phyloP scores from a whole-genome alignment of 2,888 invertebrate species.

The Heterodera filipjevi region DNA sequence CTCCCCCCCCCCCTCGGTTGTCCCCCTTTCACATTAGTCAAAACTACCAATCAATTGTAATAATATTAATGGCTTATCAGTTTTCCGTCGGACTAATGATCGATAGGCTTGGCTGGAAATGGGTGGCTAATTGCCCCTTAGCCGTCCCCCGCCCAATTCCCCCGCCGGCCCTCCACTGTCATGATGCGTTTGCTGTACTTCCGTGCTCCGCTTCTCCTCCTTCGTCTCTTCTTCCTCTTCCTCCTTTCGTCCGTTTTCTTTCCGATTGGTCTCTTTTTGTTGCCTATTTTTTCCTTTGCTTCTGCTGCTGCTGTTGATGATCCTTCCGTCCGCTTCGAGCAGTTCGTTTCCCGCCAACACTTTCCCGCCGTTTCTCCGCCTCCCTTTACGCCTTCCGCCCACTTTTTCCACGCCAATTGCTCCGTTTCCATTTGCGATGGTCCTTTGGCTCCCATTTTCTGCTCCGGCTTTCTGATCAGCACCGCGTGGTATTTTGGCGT shows the following conservation, averaged over 20 bases:
- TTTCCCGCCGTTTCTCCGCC: background rate
- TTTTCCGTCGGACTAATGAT: too few species aligned
- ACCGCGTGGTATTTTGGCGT: slow-evolving; percentile 43
- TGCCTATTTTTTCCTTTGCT: background rate
- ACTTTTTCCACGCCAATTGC: slow-evolving; percentile 42
- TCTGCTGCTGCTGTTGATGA: background rate
- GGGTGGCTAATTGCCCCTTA: too few species aligned
- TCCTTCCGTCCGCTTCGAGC: background rate
- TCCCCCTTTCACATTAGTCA: too few species aligned
- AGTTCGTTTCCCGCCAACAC: slow-evolving; percentile 8
- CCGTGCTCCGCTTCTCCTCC: background rate
- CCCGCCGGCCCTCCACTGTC: background rate
- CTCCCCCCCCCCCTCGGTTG: too few species aligned
- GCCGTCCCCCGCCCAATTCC: too few species aligned
- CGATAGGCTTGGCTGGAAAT: too few species aligned
- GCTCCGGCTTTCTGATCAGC: slow-evolving; percentile 36
- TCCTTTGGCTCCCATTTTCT: slow-evolving; percentile 50
- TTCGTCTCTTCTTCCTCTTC: background rate
- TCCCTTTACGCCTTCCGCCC: background rate
- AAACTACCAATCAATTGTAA: too few species aligned
- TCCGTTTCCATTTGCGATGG: slow-evolving; percentile 48
- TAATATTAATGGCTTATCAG: too few species aligned
- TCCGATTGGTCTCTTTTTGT: background rate
- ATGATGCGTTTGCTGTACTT: background rate
- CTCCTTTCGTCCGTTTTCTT: background rate